These are phyloP conservation scores for Apamea sordens DNA, from an alignment of 2,888 invertebrate species.

Conservation along the genomic window DNA sequence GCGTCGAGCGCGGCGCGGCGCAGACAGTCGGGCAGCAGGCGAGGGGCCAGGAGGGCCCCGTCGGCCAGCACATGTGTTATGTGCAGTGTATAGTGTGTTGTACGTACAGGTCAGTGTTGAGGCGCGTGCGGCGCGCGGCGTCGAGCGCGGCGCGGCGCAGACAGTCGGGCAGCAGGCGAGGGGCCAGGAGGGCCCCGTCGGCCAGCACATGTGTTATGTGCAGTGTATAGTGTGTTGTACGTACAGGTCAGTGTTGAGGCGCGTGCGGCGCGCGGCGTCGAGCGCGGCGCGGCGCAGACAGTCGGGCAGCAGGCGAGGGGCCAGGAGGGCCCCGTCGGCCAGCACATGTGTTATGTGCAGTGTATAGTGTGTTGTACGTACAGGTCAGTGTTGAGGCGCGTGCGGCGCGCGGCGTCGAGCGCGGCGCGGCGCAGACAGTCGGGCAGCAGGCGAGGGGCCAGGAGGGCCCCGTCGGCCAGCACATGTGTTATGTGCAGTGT, in stretches of 20 bases:
- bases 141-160: conserved; percentile 94
- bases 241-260: conserved; percentile 68
- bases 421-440: conserved; percentile 93
- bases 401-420: conserved; percentile 79
- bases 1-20: conserved; percentile 94
- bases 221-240: conserved; percentile 73
- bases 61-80: conserved; percentile 67
- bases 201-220: conserved; percentile 63
- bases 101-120: conserved; percentile 67
- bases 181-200: conserved; percentile 80
- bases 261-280: conserved; percentile 66
- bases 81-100: conserved; percentile 72
- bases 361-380: conserved; percentile 74
- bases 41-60: conserved; percentile 90
- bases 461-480: conserved; percentile 71
- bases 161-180: conserved; percentile 69
- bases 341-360: conserved; percentile 60
- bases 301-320: conserved; percentile 70
- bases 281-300: conserved; percentile 94
- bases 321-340: conserved; percentile 79
- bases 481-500: conserved; percentile 73
- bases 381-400: conserved; percentile 66
- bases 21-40: conserved; percentile 71
- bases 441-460: conserved; percentile 78
- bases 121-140: conserved; percentile 66